A percentile compares a stretch with the other conserved stretches of the same genome.
These are phyloP conservation scores for Dysmachus trigonus DNA, from an alignment of 2,888 invertebrate genomes.

Conservation along the genomic window DNA sequence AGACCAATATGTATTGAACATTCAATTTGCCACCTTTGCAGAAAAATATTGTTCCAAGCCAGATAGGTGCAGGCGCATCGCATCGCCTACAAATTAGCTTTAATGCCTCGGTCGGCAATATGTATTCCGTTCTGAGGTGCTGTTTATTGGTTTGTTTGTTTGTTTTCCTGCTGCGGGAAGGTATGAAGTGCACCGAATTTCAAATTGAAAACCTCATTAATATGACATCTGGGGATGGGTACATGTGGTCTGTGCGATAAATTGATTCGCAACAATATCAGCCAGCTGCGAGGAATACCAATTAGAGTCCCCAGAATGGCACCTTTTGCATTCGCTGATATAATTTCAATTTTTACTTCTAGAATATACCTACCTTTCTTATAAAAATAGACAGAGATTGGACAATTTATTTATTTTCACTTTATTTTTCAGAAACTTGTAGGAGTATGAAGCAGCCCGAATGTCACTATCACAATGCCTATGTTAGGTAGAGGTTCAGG, in stretches of 20 bases:
- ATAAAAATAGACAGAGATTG: background rate
- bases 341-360: background rate
- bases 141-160: background rate
- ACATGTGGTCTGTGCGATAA: background rate
- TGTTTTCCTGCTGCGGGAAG: background rate
- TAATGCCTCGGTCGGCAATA: background rate
- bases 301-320: background rate
- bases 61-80: background rate
- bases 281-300: constrained; percentile 3
- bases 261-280: constrained; percentile 16
- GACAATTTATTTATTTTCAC: background rate
- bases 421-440: background rate
- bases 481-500: background rate
- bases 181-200: background rate
- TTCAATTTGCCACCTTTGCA: background rate
- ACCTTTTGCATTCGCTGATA: background rate
- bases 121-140: background rate
- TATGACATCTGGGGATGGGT: constrained; percentile 5
- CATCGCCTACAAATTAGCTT: constrained; percentile 4
- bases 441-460: background rate
- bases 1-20: background rate
- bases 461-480: background rate
- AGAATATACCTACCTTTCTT: background rate
- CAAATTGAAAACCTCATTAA: constrained; percentile 8
- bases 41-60: background rate